A percentile compares a stretch with the other conserved stretches of the same genome.
Evolutionary conservation across 2,888 invertebrate genomes (phyloP).

Genomic region (Diaphora mendica): DNA sequence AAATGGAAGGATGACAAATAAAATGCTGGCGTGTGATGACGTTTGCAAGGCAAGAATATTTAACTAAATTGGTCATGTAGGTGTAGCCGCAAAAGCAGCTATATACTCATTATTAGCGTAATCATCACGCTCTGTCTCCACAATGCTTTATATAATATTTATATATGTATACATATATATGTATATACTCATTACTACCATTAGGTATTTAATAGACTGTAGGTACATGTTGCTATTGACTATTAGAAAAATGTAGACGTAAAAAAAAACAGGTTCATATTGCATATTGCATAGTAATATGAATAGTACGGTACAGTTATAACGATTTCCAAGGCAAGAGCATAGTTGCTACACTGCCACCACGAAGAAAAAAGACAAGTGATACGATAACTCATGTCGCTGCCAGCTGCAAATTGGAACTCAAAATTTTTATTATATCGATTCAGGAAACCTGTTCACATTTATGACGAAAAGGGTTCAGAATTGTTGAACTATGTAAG

Average conservation of each 20-base stretch:
- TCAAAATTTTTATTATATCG: too few relatives aligned
- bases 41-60: conserved; percentile 69
- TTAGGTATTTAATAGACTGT: neutral
- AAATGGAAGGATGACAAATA: conserved; percentile 74
- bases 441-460: neutral
- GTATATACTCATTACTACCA: neutral
- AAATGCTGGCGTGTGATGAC: conserved; percentile 68
- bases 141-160: conserved; percentile 54
- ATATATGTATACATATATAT: neutral
- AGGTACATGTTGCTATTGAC: neutral
- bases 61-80: conserved; percentile 41
- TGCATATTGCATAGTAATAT: neutral
- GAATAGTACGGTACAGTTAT: neutral
- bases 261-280: too few relatives aligned
- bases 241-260: neutral
- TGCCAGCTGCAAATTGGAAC: neutral
- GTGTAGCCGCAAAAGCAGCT: conserved; percentile 30
- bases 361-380: neutral
- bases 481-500: too few relatives aligned
- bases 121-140: conserved; percentile 20
- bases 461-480: too few relatives aligned
- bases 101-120: conserved; percentile 22
- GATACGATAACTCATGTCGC: neutral
- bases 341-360: neutral
- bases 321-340: neutral